Conservation (phyloP, 2,113 vertebrate species). For the Microcebus lehilahytsara region DNA sequence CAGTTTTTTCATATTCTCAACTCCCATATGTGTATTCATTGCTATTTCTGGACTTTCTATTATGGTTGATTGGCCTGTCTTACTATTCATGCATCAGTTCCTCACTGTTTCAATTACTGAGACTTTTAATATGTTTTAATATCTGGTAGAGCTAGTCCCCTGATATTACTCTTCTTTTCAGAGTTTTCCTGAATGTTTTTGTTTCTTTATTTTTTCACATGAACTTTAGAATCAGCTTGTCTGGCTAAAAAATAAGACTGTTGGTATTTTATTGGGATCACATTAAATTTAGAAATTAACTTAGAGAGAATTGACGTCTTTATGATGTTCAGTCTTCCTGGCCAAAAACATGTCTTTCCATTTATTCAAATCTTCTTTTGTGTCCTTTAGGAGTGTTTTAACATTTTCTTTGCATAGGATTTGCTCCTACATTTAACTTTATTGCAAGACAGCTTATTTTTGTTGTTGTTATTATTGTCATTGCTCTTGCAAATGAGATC, state of each 20-base stretch:
- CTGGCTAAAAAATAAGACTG: conserved; percentile 2
- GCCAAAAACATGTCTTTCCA: conserved; percentile 49
- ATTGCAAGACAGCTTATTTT: background rate
- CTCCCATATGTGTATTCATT: background rate
- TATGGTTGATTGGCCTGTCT: background rate
- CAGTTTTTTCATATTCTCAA: background rate
- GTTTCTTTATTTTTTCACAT: conserved; percentile 62
- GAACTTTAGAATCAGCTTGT: conserved; percentile 65
- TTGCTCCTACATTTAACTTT: background rate
- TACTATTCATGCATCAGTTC: background rate
- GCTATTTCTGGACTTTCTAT: conserved; percentile 55
- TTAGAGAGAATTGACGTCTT: conserved; percentile 62
- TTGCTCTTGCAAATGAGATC: background rate
- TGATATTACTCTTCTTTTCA: conserved; percentile 44
- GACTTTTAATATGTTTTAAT: conserved; percentile 54
- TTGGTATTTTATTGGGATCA: conserved; percentile 56
- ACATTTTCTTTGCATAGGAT: background rate
- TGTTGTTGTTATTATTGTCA: background rate
- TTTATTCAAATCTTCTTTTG: conserved; percentile 23
- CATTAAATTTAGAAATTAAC: conserved; percentile 68
- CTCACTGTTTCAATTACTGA: conserved; percentile 43
- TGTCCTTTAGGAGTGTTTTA: background rate
- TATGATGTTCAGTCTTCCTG: conserved; percentile 51
- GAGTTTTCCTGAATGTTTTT: conserved; percentile 58
- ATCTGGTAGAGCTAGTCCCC: conserved; percentile 30